phyloP scores from a whole-genome alignment of 1,140 invertebrate species.

The Dendroctonus ponderosae region DNA sequence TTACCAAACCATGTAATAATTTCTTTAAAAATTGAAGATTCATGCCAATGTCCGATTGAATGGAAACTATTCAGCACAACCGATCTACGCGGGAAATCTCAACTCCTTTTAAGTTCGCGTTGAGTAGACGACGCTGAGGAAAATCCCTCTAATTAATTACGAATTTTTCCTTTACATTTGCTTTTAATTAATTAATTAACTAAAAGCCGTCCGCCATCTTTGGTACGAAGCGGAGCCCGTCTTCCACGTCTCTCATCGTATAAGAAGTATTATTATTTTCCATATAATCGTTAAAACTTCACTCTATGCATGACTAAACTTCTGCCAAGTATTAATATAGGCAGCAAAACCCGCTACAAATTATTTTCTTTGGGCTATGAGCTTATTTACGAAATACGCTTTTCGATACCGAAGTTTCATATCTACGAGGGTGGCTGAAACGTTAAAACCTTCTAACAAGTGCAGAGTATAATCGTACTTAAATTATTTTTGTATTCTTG shows the following conservation, averaged over 20 bases:
- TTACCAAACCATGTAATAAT: too few species aligned
- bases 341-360: slow-evolving; percentile 34
- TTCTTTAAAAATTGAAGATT: too few species aligned
- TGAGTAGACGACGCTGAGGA: background rate
- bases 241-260: slow-evolving; percentile 21
- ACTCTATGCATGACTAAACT: slow-evolving; percentile 36
- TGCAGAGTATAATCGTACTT: too few species aligned
- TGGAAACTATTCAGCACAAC: too few species aligned
- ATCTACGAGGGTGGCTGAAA: too few species aligned
- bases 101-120: too few species aligned
- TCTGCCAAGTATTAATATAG: slow-evolving; percentile 36
- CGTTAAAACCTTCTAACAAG: too few species aligned
- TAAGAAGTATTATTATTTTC: slow-evolving; percentile 38
- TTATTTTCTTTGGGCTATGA: slow-evolving; percentile 25
- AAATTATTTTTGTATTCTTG: too few species aligned
- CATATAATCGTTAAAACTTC: slow-evolving; percentile 36
- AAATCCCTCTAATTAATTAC: slow-evolving; percentile 33
- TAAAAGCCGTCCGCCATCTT: slow-evolving; percentile 31
- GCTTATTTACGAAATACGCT: slow-evolving; percentile 19
- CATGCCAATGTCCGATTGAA: too few species aligned
- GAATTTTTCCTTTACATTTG: slow-evolving; percentile 34
- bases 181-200: slow-evolving; percentile 38
- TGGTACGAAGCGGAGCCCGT: background rate
- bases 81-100: too few species aligned
- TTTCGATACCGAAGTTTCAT: too few species aligned